Evolutionary conservation across 2,888 invertebrate genomes (phyloP).

Genomic region (Sphinx pinastri): DNA sequence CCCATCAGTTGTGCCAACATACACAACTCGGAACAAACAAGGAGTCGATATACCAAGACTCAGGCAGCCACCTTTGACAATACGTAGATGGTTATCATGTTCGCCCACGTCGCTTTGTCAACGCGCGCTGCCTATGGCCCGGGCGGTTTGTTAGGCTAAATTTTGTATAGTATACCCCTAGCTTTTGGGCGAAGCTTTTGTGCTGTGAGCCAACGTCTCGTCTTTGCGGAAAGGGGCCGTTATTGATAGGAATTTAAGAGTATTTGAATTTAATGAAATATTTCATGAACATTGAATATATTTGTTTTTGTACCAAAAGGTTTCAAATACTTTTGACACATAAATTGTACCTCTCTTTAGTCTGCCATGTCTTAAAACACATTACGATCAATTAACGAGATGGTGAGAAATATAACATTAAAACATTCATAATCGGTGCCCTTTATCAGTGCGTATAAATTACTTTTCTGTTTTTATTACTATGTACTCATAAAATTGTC

Average conservation of each 20-base stretch:
- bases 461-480: background rate
- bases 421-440: background rate
- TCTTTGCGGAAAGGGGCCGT: background rate
- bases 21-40: background rate
- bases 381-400: background rate
- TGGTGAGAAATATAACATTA: background rate
- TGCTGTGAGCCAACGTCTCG: background rate
- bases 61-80: slow-evolving; percentile 43
- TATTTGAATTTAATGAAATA: no score
- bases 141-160: slow-evolving; percentile 19
- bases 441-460: background rate
- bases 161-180: slow-evolving; percentile 24
- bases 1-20: slow-evolving; percentile 8
- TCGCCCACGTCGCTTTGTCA: slow-evolving; percentile 47
- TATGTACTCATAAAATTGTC: background rate
- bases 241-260: background rate
- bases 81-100: slow-evolving; percentile 47
- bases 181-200: slow-evolving; percentile 10
- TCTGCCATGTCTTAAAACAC: background rate
- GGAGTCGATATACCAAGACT: slow-evolving; percentile 30
- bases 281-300: no score
- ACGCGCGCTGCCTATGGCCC: slow-evolving; percentile 24
- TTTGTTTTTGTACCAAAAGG: no score
- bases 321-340: no score
- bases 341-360: no score